A percentile compares a stretch with the other conserved stretches of the same genome.
These are phyloP conservation scores for Ondatra zibethicus DNA, from an alignment of 2,113 vertebrate genomes.

Conservation along the genomic window DNA sequence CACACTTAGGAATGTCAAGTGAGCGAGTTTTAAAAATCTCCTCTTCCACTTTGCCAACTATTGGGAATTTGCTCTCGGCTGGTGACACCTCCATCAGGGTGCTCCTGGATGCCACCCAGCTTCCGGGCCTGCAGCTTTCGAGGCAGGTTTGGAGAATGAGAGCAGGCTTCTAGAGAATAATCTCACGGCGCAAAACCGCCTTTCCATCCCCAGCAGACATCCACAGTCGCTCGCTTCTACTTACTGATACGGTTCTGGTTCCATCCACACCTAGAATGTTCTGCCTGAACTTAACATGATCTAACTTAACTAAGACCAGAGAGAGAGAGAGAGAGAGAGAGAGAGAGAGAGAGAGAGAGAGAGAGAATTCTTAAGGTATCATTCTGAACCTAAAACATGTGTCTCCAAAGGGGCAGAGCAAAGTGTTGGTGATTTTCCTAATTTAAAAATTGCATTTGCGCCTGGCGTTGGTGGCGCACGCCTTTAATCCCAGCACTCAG, in stretches of 20 bases:
- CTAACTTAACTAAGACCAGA: neutral
- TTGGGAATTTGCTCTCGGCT: rapidly evolving
- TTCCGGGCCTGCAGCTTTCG: neutral
- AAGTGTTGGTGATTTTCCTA: neutral
- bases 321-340: too few species aligned
- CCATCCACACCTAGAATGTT: constrained; percentile 35
- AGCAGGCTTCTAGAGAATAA: constrained; percentile 68
- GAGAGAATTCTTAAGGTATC: neutral
- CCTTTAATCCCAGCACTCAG: neutral
- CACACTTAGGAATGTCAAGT: constrained; percentile 3
- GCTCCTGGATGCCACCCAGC: rapidly evolving
- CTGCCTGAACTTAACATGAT: constrained; percentile 64
- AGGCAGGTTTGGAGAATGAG: constrained; percentile 51
- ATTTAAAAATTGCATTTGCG: neutral
- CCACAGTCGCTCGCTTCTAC: neutral
- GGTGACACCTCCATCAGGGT: rapidly evolving
- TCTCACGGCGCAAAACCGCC: constrained; percentile 15
- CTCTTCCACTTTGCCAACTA: neutral
- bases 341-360: neutral
- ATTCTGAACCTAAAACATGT: neutral
- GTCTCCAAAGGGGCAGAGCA: neutral
- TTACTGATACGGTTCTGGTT: neutral
- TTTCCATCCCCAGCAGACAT: constrained; percentile 25
- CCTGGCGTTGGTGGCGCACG: rapidly evolving
- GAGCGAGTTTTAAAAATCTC: neutral